Evolutionary conservation across 37 sponge, comb jelly and placozoan species (phyloP).

Genomic region (Crambe crambe): DNA sequence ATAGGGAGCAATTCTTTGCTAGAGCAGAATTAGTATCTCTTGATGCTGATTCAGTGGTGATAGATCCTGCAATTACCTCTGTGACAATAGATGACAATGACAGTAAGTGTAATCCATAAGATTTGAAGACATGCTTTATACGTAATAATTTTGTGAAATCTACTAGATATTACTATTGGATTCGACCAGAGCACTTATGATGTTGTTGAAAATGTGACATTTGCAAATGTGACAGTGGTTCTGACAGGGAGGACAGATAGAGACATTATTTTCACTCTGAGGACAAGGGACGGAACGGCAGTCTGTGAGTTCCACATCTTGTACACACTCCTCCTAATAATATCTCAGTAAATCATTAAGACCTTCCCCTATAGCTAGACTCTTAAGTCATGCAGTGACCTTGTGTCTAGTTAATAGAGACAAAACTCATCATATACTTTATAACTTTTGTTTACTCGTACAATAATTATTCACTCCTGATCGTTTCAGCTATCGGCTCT

Average conservation of each 20-base stretch:
- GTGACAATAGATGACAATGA: neutral
- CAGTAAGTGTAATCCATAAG: no score
- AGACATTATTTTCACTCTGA: neutral
- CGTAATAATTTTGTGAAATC: no score
- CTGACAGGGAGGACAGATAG: neutral
- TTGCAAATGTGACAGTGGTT: conserved; percentile 12
- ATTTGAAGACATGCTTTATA: no score
- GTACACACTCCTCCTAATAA: neutral
- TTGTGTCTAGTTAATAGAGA: no score
- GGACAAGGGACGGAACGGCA: conserved; percentile 14
- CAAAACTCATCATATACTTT: no score
- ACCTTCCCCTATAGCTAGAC: no score
- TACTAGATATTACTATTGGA: conserved; percentile 7
- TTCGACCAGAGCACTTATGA: neutral
- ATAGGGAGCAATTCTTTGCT: neutral
- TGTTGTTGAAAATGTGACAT: neutral
- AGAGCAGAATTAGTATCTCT: neutral
- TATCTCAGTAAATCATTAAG: no score
- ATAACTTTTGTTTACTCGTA: no score
- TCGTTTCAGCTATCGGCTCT: neutral
- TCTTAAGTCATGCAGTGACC: no score
- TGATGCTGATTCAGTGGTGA: neutral
- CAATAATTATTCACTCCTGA: no score
- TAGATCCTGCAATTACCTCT: neutral
- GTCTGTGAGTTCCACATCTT: conserved; percentile 29